Percentiles rank a stretch among this genome's conserved stretches.
phyloP scores from a whole-genome alignment of 2,888 invertebrate genomes.

The Aphodius sticticus region DNA sequence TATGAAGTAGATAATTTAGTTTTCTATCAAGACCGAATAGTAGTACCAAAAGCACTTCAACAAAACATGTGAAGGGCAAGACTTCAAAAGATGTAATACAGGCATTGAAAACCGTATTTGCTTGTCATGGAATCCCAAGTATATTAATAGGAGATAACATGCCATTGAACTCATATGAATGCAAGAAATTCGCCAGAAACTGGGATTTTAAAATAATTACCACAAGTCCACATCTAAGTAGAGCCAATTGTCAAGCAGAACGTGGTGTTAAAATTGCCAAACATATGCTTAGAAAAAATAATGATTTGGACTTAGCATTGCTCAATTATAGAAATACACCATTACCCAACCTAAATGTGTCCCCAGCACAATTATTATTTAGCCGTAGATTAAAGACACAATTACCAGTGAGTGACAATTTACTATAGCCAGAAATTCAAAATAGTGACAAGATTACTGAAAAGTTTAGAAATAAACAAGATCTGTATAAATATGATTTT shows the following conservation, averaged over 20 bases:
- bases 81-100: conserved; percentile 33
- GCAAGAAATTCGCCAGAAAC: conserved; percentile 39
- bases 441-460: background rate
- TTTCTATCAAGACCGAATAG: conserved; percentile 30
- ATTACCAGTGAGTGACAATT: conserved; percentile 14
- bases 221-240: conserved; percentile 41
- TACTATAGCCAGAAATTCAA: background rate
- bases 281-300: conserved; percentile 39
- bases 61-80: conserved; percentile 36
- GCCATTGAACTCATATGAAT: conserved; percentile 33
- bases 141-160: conserved; percentile 42
- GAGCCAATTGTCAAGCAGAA: conserved; percentile 45
- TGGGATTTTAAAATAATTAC: conserved; percentile 39
- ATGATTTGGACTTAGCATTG: conserved; percentile 32
- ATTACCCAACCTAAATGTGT: conserved; percentile 29
- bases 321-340: conserved; percentile 40
- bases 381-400: conserved; percentile 18
- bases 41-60: conserved; percentile 40
- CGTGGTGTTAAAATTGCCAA: conserved; percentile 40
- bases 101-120: conserved; percentile 41
- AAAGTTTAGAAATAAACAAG: conserved; percentile 13
- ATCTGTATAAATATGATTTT: conserved; percentile 16
- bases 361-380: conserved; percentile 39
- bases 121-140: conserved; percentile 41
- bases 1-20: conserved; percentile 5